phyloP scores from a whole-genome alignment of 2,797 vertebrate genomes.

The Cynodonichthys magdalenae region DNA sequence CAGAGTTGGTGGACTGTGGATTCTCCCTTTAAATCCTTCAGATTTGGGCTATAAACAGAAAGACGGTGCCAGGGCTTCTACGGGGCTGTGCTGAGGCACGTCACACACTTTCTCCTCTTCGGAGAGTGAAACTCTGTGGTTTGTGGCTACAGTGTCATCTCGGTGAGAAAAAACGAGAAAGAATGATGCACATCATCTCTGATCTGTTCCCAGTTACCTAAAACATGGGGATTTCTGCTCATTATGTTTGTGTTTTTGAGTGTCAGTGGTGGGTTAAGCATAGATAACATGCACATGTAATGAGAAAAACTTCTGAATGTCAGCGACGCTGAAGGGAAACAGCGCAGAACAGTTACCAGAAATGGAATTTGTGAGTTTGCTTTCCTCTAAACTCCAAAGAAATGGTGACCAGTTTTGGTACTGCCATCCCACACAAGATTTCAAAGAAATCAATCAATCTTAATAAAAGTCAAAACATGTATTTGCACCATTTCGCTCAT shows the following conservation, averaged over 20 bases:
- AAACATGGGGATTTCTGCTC: slow-evolving; percentile 60
- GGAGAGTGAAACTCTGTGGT: slow-evolving; percentile 65
- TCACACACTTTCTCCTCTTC: slow-evolving; percentile 60
- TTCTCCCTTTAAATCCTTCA: slow-evolving; percentile 49
- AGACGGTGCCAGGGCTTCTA: slow-evolving; percentile 16
- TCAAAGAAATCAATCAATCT: background rate
- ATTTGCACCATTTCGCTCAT: too few species aligned
- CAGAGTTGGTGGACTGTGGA: slow-evolving; percentile 62
- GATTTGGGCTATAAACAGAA: slow-evolving; percentile 35
- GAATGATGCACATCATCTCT: slow-evolving; percentile 39
- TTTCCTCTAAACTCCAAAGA: slow-evolving; percentile 2
- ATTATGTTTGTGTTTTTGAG: slow-evolving; percentile 19
- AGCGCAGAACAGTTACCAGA: slow-evolving; percentile 12
- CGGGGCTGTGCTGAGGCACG: slow-evolving; percentile 9
- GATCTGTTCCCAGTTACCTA: slow-evolving; percentile 52
- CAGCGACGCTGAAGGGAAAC: slow-evolving; percentile 31
- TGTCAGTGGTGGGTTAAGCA: slow-evolving; percentile 10
- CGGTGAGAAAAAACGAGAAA: slow-evolving; percentile 49
- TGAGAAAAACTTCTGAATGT: slow-evolving; percentile 26
- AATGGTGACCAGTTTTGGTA: background rate
- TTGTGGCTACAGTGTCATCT: slow-evolving; percentile 55
- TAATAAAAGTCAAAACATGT: too few species aligned
- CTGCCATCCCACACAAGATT: slow-evolving; percentile 3
- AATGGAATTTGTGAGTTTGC: slow-evolving; percentile 15
- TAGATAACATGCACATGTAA: slow-evolving; percentile 25